Evolutionary conservation across 2,888 invertebrate genomes (phyloP).

Genomic region (Sympetrum striolatum): DNA sequence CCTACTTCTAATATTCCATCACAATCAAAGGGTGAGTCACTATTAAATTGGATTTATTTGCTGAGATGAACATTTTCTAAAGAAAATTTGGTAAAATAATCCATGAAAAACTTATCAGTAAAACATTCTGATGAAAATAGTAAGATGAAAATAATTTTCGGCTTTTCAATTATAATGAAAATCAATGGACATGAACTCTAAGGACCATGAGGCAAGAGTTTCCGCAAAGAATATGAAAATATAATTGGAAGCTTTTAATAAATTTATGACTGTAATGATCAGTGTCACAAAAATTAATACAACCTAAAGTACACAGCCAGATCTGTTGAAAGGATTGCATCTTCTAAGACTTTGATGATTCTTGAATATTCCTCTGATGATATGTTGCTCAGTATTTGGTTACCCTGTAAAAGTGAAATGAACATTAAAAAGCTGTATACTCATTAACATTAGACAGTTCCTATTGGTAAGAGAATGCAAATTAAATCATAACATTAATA

Average conservation of each 20-base stretch:
- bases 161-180: too few relatives aligned
- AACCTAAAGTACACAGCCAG: constrained; percentile 92
- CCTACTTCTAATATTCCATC: too few relatives aligned
- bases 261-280: constrained; percentile 8
- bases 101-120: too few relatives aligned
- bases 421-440: background rate
- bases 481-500: background rate
- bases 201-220: too few relatives aligned
- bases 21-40: too few relatives aligned
- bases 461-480: background rate
- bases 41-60: too few relatives aligned
- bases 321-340: constrained; percentile 93
- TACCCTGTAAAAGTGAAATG: constrained; percentile 65
- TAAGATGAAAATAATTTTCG: too few relatives aligned
- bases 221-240: background rate
- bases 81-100: too few relatives aligned
- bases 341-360: constrained; percentile 89
- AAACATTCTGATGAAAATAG: too few relatives aligned
- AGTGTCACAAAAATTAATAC: constrained; percentile 5
- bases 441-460: background rate
- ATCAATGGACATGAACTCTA: too few relatives aligned
- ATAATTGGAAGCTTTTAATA: background rate
- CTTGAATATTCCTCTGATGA: constrained; percentile 90
- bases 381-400: constrained; percentile 87
- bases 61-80: too few relatives aligned